Evolutionary conservation across 2,113 vertebrate genomes (phyloP).

Genomic region (Muntiacus reevesi): DNA sequence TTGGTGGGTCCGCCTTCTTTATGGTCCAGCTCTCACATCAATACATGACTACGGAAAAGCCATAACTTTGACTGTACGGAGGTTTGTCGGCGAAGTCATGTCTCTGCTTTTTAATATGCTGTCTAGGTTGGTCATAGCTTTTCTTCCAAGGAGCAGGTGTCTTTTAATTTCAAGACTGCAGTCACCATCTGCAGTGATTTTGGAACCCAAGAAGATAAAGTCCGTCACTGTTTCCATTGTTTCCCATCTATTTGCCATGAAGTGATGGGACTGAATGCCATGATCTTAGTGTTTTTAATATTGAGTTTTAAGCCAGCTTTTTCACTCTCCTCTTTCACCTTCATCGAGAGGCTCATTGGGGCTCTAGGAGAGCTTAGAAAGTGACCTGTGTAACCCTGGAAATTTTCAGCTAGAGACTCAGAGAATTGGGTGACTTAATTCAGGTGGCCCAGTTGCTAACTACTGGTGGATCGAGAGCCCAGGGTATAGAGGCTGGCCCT

Average conservation of each 20-base stretch:
- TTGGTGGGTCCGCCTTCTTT: background rate
- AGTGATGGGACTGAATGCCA: background rate
- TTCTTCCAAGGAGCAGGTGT: background rate
- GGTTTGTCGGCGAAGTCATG: background rate
- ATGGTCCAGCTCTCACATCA: background rate
- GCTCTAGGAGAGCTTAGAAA: background rate
- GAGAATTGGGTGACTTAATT: background rate
- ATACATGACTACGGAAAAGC: background rate
- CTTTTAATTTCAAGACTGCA: background rate
- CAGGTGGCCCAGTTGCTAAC: background rate
- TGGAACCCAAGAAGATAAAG: background rate
- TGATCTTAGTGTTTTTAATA: background rate
- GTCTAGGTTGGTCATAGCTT: background rate
- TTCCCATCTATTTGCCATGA: background rate
- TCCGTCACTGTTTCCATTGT: background rate
- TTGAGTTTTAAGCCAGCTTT: background rate
- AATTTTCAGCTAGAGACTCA: background rate
- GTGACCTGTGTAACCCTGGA: background rate
- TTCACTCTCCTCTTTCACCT: background rate
- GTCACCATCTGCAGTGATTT: background rate
- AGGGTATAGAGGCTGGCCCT: background rate
- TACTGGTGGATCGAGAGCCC: background rate
- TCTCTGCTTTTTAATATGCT: background rate
- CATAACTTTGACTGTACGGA: background rate
- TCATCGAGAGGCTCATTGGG: background rate